These are phyloP conservation scores for Psylliodes chrysocephalus DNA, from an alignment of 2,888 invertebrate species.

Conservation along the genomic window DNA sequence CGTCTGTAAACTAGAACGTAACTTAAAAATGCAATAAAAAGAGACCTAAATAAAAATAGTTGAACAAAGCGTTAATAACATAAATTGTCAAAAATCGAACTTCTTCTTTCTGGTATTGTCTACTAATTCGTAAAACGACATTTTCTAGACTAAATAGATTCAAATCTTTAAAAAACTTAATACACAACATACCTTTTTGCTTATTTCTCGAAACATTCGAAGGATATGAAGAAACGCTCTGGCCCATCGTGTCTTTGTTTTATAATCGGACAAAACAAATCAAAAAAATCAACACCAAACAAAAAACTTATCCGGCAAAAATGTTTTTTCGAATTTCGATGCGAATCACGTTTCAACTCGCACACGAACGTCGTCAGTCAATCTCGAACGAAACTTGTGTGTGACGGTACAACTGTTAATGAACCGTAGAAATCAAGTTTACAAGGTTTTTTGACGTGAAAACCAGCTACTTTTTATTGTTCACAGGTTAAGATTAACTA, in stretches of 20 bases:
- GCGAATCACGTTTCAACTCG: background rate
- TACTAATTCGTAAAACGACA: too few relatives aligned
- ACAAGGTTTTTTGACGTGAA: background rate
- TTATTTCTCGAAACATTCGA: conserved; percentile 40
- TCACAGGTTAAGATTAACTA: background rate
- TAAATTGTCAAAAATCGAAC: too few relatives aligned
- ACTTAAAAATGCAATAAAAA: too few relatives aligned
- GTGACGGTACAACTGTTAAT: conserved; percentile 7
- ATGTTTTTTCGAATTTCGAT: background rate
- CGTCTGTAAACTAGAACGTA: too few relatives aligned
- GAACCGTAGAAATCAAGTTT: conserved; percentile 11
- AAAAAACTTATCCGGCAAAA: background rate
- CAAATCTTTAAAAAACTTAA: background rate
- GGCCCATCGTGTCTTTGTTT: conserved; percentile 39
- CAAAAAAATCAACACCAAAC: background rate
- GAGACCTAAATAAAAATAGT: too few relatives aligned
- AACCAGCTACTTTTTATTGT: conserved; percentile 3
- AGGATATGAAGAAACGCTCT: conserved; percentile 42
- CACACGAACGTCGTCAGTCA: background rate
- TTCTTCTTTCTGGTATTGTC: too few relatives aligned
- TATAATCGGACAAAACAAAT: background rate
- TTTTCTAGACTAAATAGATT: too few relatives aligned
- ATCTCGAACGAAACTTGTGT: background rate
- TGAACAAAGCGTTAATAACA: too few relatives aligned
- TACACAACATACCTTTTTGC: conserved; percentile 34